phyloP scores from a whole-genome alignment of 2,888 invertebrate species.

The Drosophila falleni region DNA sequence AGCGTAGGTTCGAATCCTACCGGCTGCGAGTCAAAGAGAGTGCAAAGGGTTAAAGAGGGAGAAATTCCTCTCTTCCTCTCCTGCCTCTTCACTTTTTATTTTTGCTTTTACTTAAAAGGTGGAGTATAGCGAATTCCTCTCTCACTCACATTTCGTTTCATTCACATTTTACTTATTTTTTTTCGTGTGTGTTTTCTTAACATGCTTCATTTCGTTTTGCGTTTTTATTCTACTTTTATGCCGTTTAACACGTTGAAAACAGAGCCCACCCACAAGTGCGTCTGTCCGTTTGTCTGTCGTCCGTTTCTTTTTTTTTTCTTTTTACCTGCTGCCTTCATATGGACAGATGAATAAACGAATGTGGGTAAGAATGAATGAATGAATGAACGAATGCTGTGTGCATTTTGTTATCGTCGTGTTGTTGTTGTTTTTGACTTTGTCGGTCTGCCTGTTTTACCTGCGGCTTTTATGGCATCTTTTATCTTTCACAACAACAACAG shows the following conservation, averaged over 20 bases:
- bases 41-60: background rate
- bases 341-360: slow-evolving; percentile 54
- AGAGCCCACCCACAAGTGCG: slow-evolving; percentile 75
- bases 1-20: slow-evolving; percentile 84
- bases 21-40: slow-evolving; percentile 43
- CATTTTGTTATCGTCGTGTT: slow-evolving; percentile 49
- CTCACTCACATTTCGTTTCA: slow-evolving; percentile 28
- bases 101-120: slow-evolving; percentile 3
- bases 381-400: slow-evolving; percentile 73
- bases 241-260: slow-evolving; percentile 46
- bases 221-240: slow-evolving; percentile 38
- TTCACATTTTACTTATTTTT: slow-evolving; percentile 8
- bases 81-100: background rate
- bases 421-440: slow-evolving; percentile 60
- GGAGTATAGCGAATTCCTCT: background rate
- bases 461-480: slow-evolving; percentile 74
- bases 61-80: background rate
- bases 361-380: slow-evolving; percentile 60
- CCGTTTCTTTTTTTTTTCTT: slow-evolving; percentile 1
- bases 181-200: slow-evolving; percentile 15
- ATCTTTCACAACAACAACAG: slow-evolving; percentile 43
- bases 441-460: slow-evolving; percentile 66
- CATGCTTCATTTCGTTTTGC: slow-evolving; percentile 52
- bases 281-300: slow-evolving; percentile 56
- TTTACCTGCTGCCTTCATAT: slow-evolving; percentile 63